Percentiles rank a stretch among this genome's conserved stretches.
These are phyloP conservation scores for Odontocerum albicorne DNA, from an alignment of 2,888 invertebrate species.

Conservation along the genomic window DNA sequence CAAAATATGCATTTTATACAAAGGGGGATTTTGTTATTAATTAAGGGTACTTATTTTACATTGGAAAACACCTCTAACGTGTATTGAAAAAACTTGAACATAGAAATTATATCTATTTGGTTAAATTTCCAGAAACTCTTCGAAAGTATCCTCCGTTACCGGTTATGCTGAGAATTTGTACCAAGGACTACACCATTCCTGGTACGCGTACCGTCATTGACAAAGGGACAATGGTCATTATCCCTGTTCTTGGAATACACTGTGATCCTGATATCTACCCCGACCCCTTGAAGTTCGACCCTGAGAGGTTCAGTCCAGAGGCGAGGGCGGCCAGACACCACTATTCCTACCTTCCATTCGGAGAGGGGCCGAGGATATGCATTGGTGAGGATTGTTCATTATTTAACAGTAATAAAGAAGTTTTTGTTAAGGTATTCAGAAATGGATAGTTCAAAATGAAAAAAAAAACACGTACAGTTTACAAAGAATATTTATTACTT, in stretches of 20 bases:
- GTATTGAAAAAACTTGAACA: not conserved
- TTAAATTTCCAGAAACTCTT: slow-evolving; percentile 42
- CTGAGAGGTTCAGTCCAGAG: slow-evolving; percentile 42
- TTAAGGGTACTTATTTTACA: too few relatives aligned
- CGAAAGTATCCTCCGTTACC: slow-evolving; percentile 43
- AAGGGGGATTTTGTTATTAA: too few relatives aligned
- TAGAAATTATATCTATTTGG: not conserved
- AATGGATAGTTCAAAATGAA: too few relatives aligned
- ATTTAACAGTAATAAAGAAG: too few relatives aligned
- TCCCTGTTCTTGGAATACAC: slow-evolving; percentile 43
- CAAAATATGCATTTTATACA: too few relatives aligned
- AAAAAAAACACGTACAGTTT: too few relatives aligned
- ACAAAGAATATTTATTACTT: too few relatives aligned
- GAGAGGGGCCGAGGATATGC: slow-evolving; percentile 40
- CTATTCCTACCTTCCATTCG: slow-evolving; percentile 39
- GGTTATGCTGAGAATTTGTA: slow-evolving; percentile 38
- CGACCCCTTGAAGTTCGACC: slow-evolving; percentile 44
- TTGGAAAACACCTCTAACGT: too few relatives aligned
- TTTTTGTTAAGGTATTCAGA: too few relatives aligned
- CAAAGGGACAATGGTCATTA: slow-evolving; percentile 40
- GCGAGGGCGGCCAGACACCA: slow-evolving; percentile 38
- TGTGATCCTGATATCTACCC: slow-evolving; percentile 41
- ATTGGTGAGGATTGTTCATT: slow-evolving; percentile 39
- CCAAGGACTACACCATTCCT: slow-evolving; percentile 39
- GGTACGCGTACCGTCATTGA: slow-evolving; percentile 38